Evolutionary conservation across 2,888 invertebrate species (phyloP), one percentile per base, ranked within the genome.

Genomic region (Caenorhabditis sp.): DNA sequence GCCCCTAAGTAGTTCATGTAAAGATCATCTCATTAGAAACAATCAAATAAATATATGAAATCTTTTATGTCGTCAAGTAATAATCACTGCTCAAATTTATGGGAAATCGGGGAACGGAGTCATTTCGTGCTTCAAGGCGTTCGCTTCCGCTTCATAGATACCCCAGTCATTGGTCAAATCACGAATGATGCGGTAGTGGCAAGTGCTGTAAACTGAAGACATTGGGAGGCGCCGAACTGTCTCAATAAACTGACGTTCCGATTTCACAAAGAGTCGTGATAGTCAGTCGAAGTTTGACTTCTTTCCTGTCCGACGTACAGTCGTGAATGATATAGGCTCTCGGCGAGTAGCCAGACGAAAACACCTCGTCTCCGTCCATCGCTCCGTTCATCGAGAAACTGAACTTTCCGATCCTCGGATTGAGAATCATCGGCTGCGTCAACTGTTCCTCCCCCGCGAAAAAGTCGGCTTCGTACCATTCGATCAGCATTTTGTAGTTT

Each of bases 101-200:
- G 27, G 48, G 8, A 48, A 48, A 15, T 48, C 66, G 5, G 56
- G 48, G 30, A 56, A 66, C 1, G 37, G 30, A 15, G 27, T 55
- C 56, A 66, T 5, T 4, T 56, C 50, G 1, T 39, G 30, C 6
- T 39, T 37, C 15, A 39, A 48, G 2, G 8, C 22, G n/a, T 20
- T 13, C 0, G 66, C 48, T 9, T 17, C 30, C 37, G 24, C 15
- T 11, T 37, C 17, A 11, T 66, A 35, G 6, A 22, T 20, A 11
- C 66, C 66, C 66, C 56, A 56, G 8, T 7, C 8, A 15, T 66
- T 56, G 2, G 66, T 66, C 39, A 66, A n/a, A 22, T 66, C 66
- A 1, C 20, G 37, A 41, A 56, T 56, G 50, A 66, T 41, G 8
- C 66, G 56, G 13, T 56, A 56, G 41, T 66, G 66, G 22, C 66